Base-by-base conservation (phyloP, 2,797 vertebrate genomes). In the Poecilia velifera region DNA sequence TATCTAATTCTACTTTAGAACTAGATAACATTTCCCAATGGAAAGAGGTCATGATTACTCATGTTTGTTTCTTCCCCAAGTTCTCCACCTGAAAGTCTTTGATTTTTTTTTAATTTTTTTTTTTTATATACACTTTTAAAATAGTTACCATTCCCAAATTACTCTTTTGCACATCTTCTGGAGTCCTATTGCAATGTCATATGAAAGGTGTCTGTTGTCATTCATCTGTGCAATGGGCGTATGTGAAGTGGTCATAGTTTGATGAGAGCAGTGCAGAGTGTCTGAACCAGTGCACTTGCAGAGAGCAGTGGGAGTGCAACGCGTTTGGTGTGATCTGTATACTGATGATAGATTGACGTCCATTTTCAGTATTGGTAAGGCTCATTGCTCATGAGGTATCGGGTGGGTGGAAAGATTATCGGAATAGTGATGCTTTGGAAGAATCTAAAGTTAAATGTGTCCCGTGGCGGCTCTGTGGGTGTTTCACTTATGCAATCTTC, bases 351-450 rank as follows among this genome's bases (percentile, higher is more conserved):
- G 90, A 94, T 92, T 85, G 87, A 87, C 85, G 89, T 93, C 88
- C 88, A 91, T 93, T 94, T 92, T 90, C 91, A 81, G 74, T 87
- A 91, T 91, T 88, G 80, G 85, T 93, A 87, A 90, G 83, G 90
- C 89, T 92, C 87, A 85, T 93, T 91, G 88, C 87, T 88, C 87
- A 90, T 89, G 86, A 90, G 72, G 79, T 83, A 92, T 92, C 84
- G 83, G 83, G 92, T 94, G 92, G 93, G 92, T 88, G 93, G 89
- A 87, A 92, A 79, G 91, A 92, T 94, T 94, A 93, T 94, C 91
- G 91, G 93, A 95, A 95, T 88, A 90, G 90, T 75, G 49, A 83
- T 80, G 85, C 83, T 90, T 89, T 87, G 46, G 85, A 82, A 90
- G 83, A 88, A 87, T 64, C 57, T 83, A 87, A 90, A 90, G 89